Base-by-base conservation (phyloP, 2,797 vertebrate genomes). In the Crenuchus spilurus region DNA sequence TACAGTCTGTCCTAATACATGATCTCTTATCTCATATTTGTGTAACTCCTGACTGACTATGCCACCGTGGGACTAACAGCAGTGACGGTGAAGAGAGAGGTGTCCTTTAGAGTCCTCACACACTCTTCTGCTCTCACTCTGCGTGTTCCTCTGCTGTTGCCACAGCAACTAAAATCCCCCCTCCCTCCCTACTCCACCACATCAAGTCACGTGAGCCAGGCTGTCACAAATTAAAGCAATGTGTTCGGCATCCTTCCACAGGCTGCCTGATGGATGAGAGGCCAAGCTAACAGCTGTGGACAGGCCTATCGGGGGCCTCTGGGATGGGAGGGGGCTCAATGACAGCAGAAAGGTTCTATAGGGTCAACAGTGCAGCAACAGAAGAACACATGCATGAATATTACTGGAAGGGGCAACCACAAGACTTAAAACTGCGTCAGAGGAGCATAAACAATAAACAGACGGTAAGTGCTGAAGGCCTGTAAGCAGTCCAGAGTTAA, bases 161-260 rank as follows among this genome's bases (percentile, higher is more conserved):
- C 72, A 79, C 54, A 49, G 74, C 66, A 80, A 86, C 82, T 55
- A 75, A 26, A 55, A 54, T 33, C 48, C 49, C 65, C 57, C 26
- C 41, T 13, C 41, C 54, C 28, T 9, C 26, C n/a, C n/a, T 26
- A 9, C 22, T 31, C 26, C 35, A 48, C 33, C 42, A 20, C 9
- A 30, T 13, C 35, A 39, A 3, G 71, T 79, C 74, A 81, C 39
- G 49, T 39, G 7, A 81, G 37, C 52, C 51, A 39, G 28, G 24
- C 77, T 67, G 74, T 68, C 49, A 3, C 78, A 74, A 84, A 84
- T 81, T 77, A 79, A 82, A 82, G 80, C 83, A 81, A 82, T 73
- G 60, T 79, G 71, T 79, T 73, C 60, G 44, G 24, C 46, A 57
- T 68, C 30, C 28, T 69, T 51, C 52, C 46, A 58, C 22, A 8